Conservation (phyloP, 2,797 vertebrate species). For the Molothrus ater region DNA sequence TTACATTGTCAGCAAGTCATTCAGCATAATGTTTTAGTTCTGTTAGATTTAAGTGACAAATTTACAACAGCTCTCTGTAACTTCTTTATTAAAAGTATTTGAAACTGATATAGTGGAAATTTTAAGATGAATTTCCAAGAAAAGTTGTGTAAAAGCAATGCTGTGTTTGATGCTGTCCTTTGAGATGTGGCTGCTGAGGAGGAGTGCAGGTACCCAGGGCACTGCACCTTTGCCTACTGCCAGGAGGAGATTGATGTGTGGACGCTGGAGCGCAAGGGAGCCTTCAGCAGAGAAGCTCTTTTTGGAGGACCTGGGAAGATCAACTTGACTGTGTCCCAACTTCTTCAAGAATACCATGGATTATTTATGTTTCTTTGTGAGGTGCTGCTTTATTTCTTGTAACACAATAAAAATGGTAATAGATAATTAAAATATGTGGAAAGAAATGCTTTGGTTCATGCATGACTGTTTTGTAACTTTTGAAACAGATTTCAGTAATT, state of each 20-base stretch:
- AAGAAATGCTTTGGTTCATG: not conserved
- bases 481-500: not conserved
- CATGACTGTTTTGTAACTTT: not conserved
- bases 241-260: slow-evolving; percentile 98
- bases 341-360: slow-evolving; percentile 93
- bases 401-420: not conserved
- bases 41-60: not conserved
- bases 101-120: not conserved
- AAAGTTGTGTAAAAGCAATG: not conserved
- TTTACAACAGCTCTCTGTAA: not conserved
- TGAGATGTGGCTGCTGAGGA: slow-evolving; percentile 92
- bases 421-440: not conserved
- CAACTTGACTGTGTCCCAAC: slow-evolving; percentile 86
- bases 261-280: slow-evolving; percentile 94
- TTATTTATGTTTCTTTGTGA: slow-evolving; percentile 98
- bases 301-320: slow-evolving; percentile 86
- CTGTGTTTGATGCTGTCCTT: not conserved
- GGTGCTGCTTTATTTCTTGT: slow-evolving; percentile 71
- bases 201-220: slow-evolving; percentile 91
- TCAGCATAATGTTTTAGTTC: not conserved
- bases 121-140: not conserved
- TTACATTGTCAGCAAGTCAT: not conserved
- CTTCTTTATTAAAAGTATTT: not conserved
- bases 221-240: slow-evolving; percentile 97
- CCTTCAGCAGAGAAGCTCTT: slow-evolving; percentile 90